Conservation (phyloP, 2,888 invertebrate species). For the Ennomos erosarius region DNA sequence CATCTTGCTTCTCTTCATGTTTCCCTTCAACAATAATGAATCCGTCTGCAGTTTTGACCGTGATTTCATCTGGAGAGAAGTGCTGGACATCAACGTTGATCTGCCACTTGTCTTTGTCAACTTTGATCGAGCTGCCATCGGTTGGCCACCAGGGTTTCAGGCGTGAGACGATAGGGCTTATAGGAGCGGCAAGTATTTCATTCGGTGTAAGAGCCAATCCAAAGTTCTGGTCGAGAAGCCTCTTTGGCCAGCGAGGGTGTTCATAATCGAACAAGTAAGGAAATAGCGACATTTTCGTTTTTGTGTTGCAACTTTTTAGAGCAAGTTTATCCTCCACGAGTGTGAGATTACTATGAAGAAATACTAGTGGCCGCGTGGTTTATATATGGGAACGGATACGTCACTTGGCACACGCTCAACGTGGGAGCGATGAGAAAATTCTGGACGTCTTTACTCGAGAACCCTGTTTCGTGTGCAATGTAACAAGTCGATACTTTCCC, state of each 20-base stretch:
- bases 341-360: slow-evolving; percentile 7
- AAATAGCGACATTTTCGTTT: slow-evolving; percentile 61
- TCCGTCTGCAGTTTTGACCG: slow-evolving; percentile 89
- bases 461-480: slow-evolving; percentile 13
- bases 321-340: background rate
- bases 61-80: slow-evolving; percentile 90
- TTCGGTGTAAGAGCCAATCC: slow-evolving; percentile 73
- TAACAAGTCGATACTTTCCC: too few species aligned
- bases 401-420: slow-evolving; percentile 22
- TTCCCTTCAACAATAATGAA: slow-evolving; percentile 90
- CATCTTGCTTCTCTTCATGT: slow-evolving; percentile 91
- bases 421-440: slow-evolving; percentile 43
- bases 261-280: slow-evolving; percentile 71
- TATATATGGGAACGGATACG: slow-evolving; percentile 39
- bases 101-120: slow-evolving; percentile 86
- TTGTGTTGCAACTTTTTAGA: background rate
- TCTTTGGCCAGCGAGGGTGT: slow-evolving; percentile 64
- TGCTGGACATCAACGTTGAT: slow-evolving; percentile 91
- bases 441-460: slow-evolving; percentile 38
- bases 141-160: slow-evolving; percentile 70
- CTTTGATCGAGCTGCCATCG: slow-evolving; percentile 78
- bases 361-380: slow-evolving; percentile 48
- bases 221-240: slow-evolving; percentile 75
- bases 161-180: slow-evolving; percentile 58
- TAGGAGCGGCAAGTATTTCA: slow-evolving; percentile 61